Evolutionary conservation across 2,888 invertebrate genomes (phyloP).

Genomic region (Dexiosoma caninum): DNA sequence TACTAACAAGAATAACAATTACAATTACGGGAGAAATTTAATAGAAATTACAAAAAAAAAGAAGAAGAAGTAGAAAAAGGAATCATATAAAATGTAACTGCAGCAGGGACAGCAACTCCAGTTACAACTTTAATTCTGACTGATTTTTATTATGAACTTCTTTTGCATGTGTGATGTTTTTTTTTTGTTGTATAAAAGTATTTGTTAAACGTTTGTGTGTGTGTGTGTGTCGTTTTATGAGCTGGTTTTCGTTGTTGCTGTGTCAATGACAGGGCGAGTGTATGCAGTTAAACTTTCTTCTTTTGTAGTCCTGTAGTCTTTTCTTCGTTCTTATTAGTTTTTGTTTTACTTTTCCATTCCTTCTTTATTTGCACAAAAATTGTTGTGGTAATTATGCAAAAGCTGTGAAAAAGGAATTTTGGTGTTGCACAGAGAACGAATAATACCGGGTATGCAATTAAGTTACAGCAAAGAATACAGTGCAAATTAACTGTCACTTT

Average conservation of each 20-base stretch:
- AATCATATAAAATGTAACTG: too few relatives aligned
- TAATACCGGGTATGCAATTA: too few relatives aligned
- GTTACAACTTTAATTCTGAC: conserved; percentile 5
- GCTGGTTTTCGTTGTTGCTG: conserved; percentile 29
- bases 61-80: too few relatives aligned
- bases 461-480: too few relatives aligned
- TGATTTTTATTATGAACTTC: conserved; percentile 21
- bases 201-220: not conserved
- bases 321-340: conserved; percentile 27
- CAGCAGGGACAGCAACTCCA: conserved; percentile 10
- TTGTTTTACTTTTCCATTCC: conserved; percentile 9
- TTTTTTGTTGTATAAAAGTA: not conserved
- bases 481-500: too few relatives aligned
- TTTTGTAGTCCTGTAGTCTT: conserved; percentile 29
- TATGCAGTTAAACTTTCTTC: conserved; percentile 38
- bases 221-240: not conserved
- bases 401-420: not conserved
- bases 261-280: conserved; percentile 15
- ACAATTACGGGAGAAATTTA: not conserved
- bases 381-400: conserved; percentile 61
- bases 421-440: conserved; percentile 21
- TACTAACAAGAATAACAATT: conserved; percentile 37
- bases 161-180: not conserved
- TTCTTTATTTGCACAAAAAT: conserved; percentile 47
- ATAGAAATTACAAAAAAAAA: not conserved